Conservation (phyloP, 2,797 vertebrate genomes). For the Labroides dimidiatus region DNA sequence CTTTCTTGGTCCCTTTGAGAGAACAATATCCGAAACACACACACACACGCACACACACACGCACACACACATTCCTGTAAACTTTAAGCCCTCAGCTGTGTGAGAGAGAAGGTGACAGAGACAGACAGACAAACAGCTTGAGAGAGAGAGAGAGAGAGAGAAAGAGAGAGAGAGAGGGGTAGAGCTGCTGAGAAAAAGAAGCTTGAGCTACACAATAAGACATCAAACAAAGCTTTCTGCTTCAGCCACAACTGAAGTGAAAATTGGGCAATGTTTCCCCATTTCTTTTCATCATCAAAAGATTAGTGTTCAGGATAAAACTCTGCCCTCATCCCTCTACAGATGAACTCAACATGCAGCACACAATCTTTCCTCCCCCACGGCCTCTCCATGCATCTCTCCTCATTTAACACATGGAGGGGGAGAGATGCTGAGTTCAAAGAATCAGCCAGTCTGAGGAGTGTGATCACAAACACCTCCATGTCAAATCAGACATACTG, state of each 20-base stretch:
- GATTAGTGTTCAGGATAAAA: constrained; percentile 57
- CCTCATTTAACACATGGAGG: background rate
- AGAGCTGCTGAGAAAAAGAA: constrained; percentile 6
- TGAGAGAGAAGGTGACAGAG: background rate
- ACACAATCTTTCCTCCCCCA: background rate
- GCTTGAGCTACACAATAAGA: constrained; percentile 25
- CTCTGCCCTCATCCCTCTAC: background rate
- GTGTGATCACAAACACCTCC: background rate
- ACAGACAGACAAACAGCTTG: background rate
- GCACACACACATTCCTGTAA: background rate
- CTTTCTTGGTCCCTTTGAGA: constrained; percentile 36
- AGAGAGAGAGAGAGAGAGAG: background rate
- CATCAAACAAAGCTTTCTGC: constrained; percentile 51
- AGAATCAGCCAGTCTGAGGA: background rate
- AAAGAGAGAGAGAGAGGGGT: background rate
- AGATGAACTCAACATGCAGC: constrained; percentile 10
- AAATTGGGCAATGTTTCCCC: constrained; percentile 48
- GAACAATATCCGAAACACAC: constrained; percentile 10
- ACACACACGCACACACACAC: background rate
- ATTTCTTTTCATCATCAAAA: constrained; percentile 64
- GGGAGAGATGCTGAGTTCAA: constrained; percentile 8
- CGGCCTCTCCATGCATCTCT: background rate
- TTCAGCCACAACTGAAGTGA: constrained; percentile 52
- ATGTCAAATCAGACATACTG: background rate
- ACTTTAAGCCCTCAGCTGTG: background rate